Conservation (phyloP, 2,888 invertebrate species). For the Dexiosoma caninum region DNA sequence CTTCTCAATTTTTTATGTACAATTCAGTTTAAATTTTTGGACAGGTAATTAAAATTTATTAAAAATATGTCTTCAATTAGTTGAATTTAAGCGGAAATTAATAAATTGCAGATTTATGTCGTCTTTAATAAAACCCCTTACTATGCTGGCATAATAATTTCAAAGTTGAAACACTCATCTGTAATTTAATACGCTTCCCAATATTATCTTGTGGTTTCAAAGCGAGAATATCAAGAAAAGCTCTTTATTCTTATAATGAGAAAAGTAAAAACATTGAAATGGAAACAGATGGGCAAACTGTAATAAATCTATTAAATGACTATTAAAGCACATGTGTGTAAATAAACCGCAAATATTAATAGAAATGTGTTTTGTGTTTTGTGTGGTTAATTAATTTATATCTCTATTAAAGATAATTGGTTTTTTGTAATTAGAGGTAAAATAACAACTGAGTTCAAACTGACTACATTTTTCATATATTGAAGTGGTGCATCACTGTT, state of each 20-base stretch:
- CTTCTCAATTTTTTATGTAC: no score
- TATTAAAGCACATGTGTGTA: slow-evolving; percentile 35
- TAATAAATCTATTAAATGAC: slow-evolving; percentile 14
- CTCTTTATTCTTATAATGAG: background rate
- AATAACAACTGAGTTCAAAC: background rate
- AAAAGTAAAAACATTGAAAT: slow-evolving; percentile 10
- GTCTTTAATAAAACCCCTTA: background rate
- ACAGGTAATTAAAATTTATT: no score
- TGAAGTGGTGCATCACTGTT: no score
- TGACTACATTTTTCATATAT: no score
- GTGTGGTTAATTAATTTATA: slow-evolving; percentile 35
- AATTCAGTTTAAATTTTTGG: no score
- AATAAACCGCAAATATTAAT: slow-evolving; percentile 30
- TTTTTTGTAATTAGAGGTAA: background rate
- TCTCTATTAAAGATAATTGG: background rate
- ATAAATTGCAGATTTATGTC: background rate
- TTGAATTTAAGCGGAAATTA: no score
- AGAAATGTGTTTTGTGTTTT: background rate
- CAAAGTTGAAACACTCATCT: background rate
- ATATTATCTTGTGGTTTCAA: slow-evolving; percentile 8
- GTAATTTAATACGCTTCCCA: slow-evolving; percentile 12
- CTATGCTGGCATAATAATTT: background rate
- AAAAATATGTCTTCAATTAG: no score
- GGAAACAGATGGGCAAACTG: slow-evolving; percentile 20
- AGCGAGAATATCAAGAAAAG: background rate